Conservation (phyloP, 2,888 invertebrate genomes). For the Malacosoma neustria region DNA sequence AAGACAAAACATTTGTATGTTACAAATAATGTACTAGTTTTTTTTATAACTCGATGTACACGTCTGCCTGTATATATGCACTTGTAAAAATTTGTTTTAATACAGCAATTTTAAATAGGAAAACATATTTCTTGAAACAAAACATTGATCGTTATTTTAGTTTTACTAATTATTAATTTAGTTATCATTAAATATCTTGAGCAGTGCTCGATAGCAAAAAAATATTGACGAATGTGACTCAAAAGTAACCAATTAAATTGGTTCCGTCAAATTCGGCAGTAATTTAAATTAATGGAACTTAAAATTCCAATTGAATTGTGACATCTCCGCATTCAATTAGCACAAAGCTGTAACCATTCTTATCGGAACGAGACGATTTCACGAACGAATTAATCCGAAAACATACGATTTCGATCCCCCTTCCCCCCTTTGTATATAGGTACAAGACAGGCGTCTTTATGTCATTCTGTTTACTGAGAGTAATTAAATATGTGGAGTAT, state of each 20-base stretch:
- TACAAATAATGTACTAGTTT: no score
- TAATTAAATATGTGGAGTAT: conserved; percentile 59
- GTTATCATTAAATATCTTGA: no score
- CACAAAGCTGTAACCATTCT: conserved; percentile 67
- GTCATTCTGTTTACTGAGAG: conserved; percentile 62
- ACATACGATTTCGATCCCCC: conserved; percentile 72
- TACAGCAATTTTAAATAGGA: no score
- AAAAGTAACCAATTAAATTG: background rate
- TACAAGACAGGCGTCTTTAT: conserved; percentile 35
- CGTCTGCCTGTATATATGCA: no score
- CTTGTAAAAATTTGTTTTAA: no score
- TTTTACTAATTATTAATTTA: no score
- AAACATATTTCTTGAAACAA: no score
- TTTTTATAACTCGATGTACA: no score
- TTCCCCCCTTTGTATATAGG: conserved; percentile 33
- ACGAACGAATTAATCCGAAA: conserved; percentile 75
- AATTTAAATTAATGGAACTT: background rate
- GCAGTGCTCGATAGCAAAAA: no score
- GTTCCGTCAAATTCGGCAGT: background rate
- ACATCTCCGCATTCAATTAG: conserved; percentile 54
- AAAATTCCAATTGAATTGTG: background rate
- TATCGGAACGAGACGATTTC: conserved; percentile 71
- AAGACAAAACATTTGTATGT: no score
- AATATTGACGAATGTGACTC: background rate
- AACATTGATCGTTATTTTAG: no score